These are phyloP conservation scores for Melipona beecheii DNA, from an alignment of 2,888 invertebrate genomes.

Conservation along the genomic window DNA sequence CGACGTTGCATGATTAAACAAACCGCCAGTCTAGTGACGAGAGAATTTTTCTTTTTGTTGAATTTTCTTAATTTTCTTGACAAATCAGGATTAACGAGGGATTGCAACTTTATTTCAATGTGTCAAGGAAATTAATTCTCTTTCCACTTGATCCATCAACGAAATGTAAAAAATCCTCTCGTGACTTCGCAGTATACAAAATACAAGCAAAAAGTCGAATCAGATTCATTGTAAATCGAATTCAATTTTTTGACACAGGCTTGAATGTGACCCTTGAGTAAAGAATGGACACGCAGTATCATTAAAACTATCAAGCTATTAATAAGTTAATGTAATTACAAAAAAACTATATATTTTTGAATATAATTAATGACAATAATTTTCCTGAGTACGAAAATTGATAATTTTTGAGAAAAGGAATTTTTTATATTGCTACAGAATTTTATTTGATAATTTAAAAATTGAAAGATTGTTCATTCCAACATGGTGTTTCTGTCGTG, in stretches of 20 bases:
- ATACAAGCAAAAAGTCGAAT: conserved; percentile 22
- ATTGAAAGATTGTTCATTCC: no score
- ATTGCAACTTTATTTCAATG: background rate
- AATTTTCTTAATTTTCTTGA: background rate
- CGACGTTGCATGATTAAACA: conserved; percentile 23
- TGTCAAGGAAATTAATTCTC: background rate
- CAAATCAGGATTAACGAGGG: background rate
- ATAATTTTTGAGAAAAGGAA: background rate
- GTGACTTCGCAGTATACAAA: background rate
- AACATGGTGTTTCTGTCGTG: no score
- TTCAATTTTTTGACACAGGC: background rate
- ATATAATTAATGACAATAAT: background rate
- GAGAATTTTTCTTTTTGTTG: background rate
- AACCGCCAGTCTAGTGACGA: background rate
- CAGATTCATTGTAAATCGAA: background rate
- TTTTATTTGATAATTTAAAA: background rate
- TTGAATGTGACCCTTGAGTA: conserved; percentile 10
- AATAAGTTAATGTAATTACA: no score
- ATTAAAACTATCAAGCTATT: background rate
- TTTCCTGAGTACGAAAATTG: no score
- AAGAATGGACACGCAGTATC: conserved; percentile 1
- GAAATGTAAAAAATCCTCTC: background rate
- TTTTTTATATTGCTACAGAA: background rate
- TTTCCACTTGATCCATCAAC: background rate
- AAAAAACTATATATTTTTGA: no score